These are phyloP conservation scores for Amphiura filiformis DNA, from an alignment of 35 echinoderm and acorn worm species.

Conservation along the genomic window DNA sequence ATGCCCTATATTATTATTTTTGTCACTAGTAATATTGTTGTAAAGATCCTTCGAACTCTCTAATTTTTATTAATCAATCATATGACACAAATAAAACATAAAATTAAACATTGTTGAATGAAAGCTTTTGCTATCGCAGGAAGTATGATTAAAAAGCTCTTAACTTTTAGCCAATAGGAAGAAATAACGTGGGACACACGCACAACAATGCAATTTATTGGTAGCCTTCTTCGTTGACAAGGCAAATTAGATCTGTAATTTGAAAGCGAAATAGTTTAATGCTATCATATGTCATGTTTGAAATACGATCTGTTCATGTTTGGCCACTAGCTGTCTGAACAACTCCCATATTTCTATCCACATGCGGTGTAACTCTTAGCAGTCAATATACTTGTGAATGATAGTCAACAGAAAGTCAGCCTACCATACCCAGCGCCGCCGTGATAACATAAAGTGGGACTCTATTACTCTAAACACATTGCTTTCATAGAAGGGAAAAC, in stretches of 20 bases:
- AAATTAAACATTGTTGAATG: too few relatives aligned
- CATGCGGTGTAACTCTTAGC: neutral
- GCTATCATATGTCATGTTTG: neutral
- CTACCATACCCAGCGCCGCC: too few relatives aligned
- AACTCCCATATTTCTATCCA: neutral
- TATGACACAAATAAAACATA: too few relatives aligned
- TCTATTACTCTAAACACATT: neutral
- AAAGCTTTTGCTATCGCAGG: too few relatives aligned
- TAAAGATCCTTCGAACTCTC: too few relatives aligned
- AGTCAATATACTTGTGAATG: neutral
- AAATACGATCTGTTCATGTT: neutral
- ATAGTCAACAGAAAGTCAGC: neutral
- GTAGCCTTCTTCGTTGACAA: neutral
- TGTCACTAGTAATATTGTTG: too few relatives aligned
- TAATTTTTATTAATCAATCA: too few relatives aligned
- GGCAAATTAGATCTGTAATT: neutral
- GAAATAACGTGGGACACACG: too few relatives aligned
- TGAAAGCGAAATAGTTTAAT: neutral
- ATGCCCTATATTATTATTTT: too few relatives aligned
- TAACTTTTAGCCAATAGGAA: too few relatives aligned
- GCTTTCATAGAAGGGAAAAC: neutral
- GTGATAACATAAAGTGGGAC: neutral
- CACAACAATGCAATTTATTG: too few relatives aligned
- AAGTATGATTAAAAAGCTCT: too few relatives aligned
- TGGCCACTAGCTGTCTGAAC: neutral